phyloP scores from a whole-genome alignment of 1,140 invertebrate genomes.

The Pseudachorutes palmiensis region DNA sequence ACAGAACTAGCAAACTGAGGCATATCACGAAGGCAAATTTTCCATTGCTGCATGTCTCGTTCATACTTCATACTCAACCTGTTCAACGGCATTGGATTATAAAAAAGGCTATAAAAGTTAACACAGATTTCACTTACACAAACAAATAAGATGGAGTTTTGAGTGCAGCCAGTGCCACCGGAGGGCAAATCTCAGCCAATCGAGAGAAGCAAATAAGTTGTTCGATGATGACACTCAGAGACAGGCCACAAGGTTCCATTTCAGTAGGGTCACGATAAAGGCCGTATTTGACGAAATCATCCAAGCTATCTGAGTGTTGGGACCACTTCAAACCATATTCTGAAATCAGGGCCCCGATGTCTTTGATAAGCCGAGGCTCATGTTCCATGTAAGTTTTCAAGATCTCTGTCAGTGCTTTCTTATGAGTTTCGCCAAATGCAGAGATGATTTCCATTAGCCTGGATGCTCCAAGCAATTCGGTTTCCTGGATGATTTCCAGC shows the following conservation, averaged over 20 bases:
- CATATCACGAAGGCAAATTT: too few species aligned
- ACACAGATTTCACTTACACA: conserved; percentile 24
- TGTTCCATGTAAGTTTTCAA: conserved; percentile 46
- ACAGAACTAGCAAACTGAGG: too few species aligned
- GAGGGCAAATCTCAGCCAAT: conserved; percentile 45
- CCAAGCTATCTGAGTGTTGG: too few species aligned
- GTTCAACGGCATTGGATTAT: not conserved
- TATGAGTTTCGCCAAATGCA: conserved; percentile 45
- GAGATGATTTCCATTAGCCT: conserved; percentile 49
- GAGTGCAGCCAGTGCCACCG: conserved; percentile 40
- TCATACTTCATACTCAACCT: too few species aligned
- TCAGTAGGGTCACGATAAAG: conserved; percentile 34
- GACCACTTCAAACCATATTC: conserved; percentile 40
- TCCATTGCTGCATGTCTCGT: too few species aligned
- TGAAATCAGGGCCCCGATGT: conserved; percentile 41
- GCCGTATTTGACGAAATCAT: conserved; percentile 19
- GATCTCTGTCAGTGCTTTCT: conserved; percentile 45
- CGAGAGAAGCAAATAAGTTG: conserved; percentile 42
- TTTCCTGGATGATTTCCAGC: conserved; percentile 48
- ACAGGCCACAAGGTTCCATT: not conserved
- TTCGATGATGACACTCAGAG: conserved; percentile 39
- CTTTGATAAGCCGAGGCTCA: conserved; percentile 46
- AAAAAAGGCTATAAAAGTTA: not conserved
- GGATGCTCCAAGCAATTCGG: conserved; percentile 50
- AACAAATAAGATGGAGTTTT: too few species aligned